Conservation (phyloP, 2,113 vertebrate genomes). For the Oncorhynchus clarkii region DNA sequence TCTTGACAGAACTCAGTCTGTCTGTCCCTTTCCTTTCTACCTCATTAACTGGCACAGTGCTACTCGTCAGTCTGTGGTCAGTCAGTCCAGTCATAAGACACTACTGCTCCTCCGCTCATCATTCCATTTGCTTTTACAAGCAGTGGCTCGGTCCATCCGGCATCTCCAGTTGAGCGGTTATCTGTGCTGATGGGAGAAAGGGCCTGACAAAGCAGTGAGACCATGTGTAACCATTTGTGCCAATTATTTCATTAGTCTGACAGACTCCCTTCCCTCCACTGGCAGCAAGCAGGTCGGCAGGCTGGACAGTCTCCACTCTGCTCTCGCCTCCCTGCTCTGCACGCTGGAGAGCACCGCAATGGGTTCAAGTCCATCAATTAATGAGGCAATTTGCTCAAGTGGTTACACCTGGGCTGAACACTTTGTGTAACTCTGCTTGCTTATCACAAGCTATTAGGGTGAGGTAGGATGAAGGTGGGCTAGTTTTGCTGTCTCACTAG, state of each 20-base stretch:
- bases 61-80: slow-evolving; percentile 26
- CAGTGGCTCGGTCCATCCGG: slow-evolving; percentile 51
- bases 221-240: slow-evolving; percentile 52
- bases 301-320: slow-evolving; percentile 18
- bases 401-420: slow-evolving; percentile 66
- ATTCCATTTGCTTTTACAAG: slow-evolving; percentile 50
- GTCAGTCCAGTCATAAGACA: slow-evolving; percentile 36
- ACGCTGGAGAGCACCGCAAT: slow-evolving; percentile 38
- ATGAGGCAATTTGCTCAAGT: slow-evolving; percentile 66
- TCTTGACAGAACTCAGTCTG: slow-evolving; percentile 24
- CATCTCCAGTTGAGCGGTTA: slow-evolving; percentile 31
- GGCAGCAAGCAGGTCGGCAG: slow-evolving; percentile 32
- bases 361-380: slow-evolving; percentile 70
- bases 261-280: slow-evolving; percentile 55
- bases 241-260: slow-evolving; percentile 73
- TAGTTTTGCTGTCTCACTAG: slow-evolving; percentile 13
- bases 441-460: slow-evolving; percentile 58
- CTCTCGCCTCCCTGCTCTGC: not conserved
- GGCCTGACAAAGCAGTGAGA: not conserved
- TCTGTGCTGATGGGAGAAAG: slow-evolving; percentile 42
- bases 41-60: slow-evolving; percentile 55
- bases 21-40: slow-evolving; percentile 28
- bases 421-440: slow-evolving; percentile 52
- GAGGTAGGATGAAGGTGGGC: slow-evolving; percentile 21
- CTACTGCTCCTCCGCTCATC: too few relatives aligned